phyloP scores from a whole-genome alignment of 1,140 invertebrate species.

The Sitodiplosis mosellana region DNA sequence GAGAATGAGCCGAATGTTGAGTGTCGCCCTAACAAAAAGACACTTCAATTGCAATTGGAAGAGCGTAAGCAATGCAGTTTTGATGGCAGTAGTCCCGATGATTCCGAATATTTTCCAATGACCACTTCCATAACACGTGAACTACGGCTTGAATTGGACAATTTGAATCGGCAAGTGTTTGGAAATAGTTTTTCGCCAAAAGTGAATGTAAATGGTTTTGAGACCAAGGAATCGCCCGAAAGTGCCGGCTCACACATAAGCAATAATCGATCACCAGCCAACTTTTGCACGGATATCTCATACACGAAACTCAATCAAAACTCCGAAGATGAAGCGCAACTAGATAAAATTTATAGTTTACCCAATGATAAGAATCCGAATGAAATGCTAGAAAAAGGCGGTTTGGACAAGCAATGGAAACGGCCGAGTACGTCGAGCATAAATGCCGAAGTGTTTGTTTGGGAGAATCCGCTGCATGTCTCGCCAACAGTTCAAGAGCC shows the following conservation, averaged over 20 bases:
- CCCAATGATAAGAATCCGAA: constrained; percentile 13
- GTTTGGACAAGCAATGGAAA: constrained; percentile 3
- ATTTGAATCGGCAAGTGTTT: constrained; percentile 60
- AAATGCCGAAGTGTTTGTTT: constrained; percentile 47
- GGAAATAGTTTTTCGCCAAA: constrained; percentile 20
- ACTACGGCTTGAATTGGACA: constrained; percentile 58
- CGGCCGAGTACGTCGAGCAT: constrained; percentile 8
- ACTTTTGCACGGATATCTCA: constrained; percentile 1
- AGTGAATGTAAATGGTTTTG: neutral
- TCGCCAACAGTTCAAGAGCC: constrained; percentile 17
- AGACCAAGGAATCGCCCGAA: neutral
- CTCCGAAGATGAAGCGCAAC: constrained; percentile 12
- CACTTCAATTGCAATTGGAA: constrained; percentile 13
- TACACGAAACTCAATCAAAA: neutral
- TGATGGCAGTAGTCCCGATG: constrained; percentile 51
- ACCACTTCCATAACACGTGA: constrained; percentile 69
- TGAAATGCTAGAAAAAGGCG: constrained; percentile 11
- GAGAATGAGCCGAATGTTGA: constrained; percentile 7
- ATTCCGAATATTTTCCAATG: constrained; percentile 53
- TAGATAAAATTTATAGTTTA: constrained; percentile 20
- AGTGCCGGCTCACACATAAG: neutral
- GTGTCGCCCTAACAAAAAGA: neutral
- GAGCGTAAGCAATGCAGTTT: constrained; percentile 8
- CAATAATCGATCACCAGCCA: neutral
- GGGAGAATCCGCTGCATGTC: constrained; percentile 51